Conservation (phyloP, 2,888 invertebrate species). For the Chrysolina oricalcia region DNA sequence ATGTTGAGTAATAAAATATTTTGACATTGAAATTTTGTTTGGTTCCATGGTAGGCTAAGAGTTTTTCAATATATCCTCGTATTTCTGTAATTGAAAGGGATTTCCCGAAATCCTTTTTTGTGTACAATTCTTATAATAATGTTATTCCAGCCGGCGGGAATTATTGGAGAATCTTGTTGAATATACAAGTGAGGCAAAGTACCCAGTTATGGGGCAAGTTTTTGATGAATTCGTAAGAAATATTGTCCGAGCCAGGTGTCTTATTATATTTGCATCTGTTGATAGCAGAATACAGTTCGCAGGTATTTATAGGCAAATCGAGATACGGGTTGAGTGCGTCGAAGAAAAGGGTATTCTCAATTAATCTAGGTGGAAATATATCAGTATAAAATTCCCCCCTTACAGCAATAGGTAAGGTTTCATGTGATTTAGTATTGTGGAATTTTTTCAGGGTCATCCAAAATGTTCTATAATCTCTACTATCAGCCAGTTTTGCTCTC, state of each 20-base stretch:
- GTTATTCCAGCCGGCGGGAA: too few species aligned
- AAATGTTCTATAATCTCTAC: background rate
- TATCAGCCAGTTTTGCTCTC: background rate
- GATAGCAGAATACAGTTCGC: background rate
- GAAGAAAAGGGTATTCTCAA: background rate
- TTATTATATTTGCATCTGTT: background rate
- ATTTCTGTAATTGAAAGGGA: too few species aligned
- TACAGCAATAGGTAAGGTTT: background rate
- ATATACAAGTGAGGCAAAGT: too few species aligned
- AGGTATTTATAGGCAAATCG: background rate
- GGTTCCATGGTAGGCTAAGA: too few species aligned
- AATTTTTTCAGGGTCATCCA: background rate
- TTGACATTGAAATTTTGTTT: too few species aligned
- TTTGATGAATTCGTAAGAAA: background rate
- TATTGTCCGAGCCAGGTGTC: background rate
- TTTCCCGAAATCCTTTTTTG: too few species aligned
- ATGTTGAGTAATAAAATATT: too few species aligned
- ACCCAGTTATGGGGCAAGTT: background rate
- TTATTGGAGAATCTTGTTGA: too few species aligned
- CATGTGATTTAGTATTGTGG: background rate
- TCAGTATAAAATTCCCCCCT: background rate
- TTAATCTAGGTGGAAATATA: background rate
- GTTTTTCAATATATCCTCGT: too few species aligned
- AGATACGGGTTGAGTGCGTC: background rate
- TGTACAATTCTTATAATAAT: too few species aligned